Conservation (phyloP, 2,888 invertebrate genomes). For the Drosophila parthenogenetica region DNA sequence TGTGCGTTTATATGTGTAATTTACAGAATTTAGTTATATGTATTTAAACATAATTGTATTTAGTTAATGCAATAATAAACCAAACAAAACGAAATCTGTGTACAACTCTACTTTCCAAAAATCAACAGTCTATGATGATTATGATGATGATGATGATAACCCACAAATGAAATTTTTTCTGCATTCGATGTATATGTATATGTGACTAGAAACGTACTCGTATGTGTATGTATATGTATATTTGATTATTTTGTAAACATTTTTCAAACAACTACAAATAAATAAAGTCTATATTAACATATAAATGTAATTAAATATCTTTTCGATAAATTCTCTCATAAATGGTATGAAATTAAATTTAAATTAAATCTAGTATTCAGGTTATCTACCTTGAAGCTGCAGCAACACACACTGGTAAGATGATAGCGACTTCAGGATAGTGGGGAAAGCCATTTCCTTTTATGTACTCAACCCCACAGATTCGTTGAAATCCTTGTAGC, state of each 20-base stretch:
- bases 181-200: slow-evolving; percentile 77
- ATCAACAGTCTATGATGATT: slow-evolving; percentile 29
- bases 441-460: neutral
- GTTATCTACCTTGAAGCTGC: slow-evolving; percentile 16
- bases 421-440: slow-evolving; percentile 9
- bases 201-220: slow-evolving; percentile 78
- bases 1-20: slow-evolving; percentile 73
- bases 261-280: slow-evolving; percentile 82
- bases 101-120: slow-evolving; percentile 43
- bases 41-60: slow-evolving; percentile 48
- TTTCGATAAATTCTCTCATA: neutral
- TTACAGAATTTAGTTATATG: slow-evolving; percentile 56
- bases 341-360: slow-evolving; percentile 1
- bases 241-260: slow-evolving; percentile 84
- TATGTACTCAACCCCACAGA: slow-evolving; percentile 16
- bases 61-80: slow-evolving; percentile 50
- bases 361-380: slow-evolving; percentile 21
- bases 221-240: slow-evolving; percentile 77
- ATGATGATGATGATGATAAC: slow-evolving; percentile 35
- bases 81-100: slow-evolving; percentile 35
- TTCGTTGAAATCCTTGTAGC: slow-evolving; percentile 10
- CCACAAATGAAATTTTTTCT: slow-evolving; percentile 72
- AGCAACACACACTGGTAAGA: slow-evolving; percentile 8
- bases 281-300: slow-evolving; percentile 83
- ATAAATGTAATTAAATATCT: slow-evolving; percentile 68